Evolutionary conservation across 2,888 invertebrate species (phyloP).

Genomic region (Hanleya hanleyi): DNA sequence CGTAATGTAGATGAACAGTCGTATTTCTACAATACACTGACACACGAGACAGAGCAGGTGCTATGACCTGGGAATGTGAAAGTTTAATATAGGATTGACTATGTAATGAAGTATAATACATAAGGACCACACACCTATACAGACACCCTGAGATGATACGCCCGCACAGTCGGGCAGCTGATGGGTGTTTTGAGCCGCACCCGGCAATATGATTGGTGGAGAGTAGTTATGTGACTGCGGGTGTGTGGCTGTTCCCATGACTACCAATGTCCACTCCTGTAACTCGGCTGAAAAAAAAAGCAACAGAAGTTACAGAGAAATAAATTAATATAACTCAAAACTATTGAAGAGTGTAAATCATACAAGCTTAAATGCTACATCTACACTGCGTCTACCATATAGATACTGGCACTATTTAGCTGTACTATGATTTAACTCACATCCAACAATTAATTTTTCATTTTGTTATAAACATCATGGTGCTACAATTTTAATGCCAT

Average conservation of each 20-base stretch:
- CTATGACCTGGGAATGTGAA: conserved; percentile 3
- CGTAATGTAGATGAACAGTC: no score
- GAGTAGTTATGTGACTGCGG: conserved; percentile 51
- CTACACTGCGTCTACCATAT: no score
- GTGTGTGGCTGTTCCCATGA: conserved; percentile 58
- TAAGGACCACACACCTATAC: conserved; percentile 57
- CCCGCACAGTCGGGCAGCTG: conserved; percentile 46
- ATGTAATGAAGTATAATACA: not conserved
- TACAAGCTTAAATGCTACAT: no score
- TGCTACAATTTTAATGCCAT: no score
- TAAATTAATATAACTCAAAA: no score
- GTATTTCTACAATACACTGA: not conserved
- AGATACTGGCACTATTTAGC: no score
- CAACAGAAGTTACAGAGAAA: not conserved
- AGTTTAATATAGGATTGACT: not conserved
- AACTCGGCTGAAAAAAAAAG: conserved; percentile 57
- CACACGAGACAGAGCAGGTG: not conserved
- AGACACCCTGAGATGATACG: conserved; percentile 55
- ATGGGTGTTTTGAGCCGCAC: conserved; percentile 42
- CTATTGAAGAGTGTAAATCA: no score
- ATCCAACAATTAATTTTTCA: no score
- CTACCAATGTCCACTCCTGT: conserved; percentile 63
- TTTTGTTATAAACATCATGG: no score
- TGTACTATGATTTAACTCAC: no score
- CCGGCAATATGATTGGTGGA: conserved; percentile 40